Evolutionary conservation across 2,888 invertebrate genomes (phyloP).

Genomic region (Calameuta filiformis): DNA sequence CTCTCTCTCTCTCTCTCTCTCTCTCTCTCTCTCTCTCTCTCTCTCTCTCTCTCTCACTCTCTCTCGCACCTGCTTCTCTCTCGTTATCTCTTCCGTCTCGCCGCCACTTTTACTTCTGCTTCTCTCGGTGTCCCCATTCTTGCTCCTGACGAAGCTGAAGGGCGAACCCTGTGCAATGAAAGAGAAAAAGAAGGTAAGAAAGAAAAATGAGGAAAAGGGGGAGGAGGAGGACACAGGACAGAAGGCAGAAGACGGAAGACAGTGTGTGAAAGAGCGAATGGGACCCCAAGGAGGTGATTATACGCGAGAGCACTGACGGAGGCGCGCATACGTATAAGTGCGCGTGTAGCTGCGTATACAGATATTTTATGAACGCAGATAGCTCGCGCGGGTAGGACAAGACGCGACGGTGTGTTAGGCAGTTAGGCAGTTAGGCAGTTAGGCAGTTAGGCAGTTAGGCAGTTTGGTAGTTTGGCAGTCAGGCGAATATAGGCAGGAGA

Average conservation of each 20-base stretch:
- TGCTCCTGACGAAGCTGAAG: conserved; percentile 7
- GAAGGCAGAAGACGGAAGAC: conserved; percentile 18
- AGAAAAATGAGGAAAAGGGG: conserved; percentile 15
- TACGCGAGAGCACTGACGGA: conserved; percentile 14
- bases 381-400: too few species aligned
- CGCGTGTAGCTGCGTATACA: too few species aligned
- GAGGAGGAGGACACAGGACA: conserved; percentile 23
- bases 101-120: neutral
- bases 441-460: conserved; percentile 39
- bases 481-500: conserved; percentile 13
- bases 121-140: conserved; percentile 9
- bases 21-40: too few species aligned
- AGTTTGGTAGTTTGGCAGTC: conserved; percentile 40
- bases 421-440: conserved; percentile 38
- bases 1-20: too few species aligned
- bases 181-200: conserved; percentile 21
- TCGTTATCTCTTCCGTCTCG: conserved; percentile 8
- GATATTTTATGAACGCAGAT: too few species aligned
- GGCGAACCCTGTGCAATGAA: conserved; percentile 20
- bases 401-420: too few species aligned
- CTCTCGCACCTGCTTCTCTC: too few species aligned
- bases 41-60: too few species aligned
- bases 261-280: conserved; percentile 54
- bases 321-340: neutral
- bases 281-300: conserved; percentile 63